Percentiles rank a stretch among this genome's conserved stretches.
These are phyloP conservation scores for Helicoverpa zea DNA, from an alignment of 1,140 invertebrate genomes.

Conservation along the genomic window DNA sequence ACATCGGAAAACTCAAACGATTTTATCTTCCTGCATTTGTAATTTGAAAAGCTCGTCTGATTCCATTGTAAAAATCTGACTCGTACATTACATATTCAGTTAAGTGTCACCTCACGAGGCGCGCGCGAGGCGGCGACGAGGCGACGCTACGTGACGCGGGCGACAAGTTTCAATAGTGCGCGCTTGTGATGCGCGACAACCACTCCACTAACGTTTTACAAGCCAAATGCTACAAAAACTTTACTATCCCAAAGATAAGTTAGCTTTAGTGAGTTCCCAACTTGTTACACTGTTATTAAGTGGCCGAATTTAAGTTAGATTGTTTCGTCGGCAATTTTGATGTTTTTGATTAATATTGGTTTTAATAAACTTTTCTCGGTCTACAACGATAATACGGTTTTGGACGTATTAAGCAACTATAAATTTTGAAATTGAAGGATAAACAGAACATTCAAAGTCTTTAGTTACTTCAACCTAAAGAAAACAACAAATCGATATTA, in stretches of 20 bases:
- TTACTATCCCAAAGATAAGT: background rate
- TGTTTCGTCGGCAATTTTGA: background rate
- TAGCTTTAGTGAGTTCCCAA: background rate
- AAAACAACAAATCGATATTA: no score
- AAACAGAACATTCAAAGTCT: no score
- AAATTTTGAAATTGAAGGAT: no score
- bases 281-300: background rate
- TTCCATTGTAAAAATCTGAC: conserved; percentile 29
- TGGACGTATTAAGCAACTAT: background rate
- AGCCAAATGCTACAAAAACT: conserved; percentile 9
- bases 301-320: background rate
- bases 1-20: background rate
- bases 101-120: conserved; percentile 32
- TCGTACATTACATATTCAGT: conserved; percentile 44
- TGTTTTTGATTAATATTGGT: background rate
- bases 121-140: conserved; percentile 16
- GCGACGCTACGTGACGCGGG: conserved; percentile 46
- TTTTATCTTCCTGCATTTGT: background rate
- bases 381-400: background rate
- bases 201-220: conserved; percentile 12
- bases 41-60: conserved; percentile 32
- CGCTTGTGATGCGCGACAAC: conserved; percentile 39
- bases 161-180: conserved; percentile 44
- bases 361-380: background rate
- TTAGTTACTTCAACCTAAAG: no score